Evolutionary conservation across 2,113 vertebrate genomes (phyloP), one percentile per base, ranked within the genome.

Genomic region (Lophura nycthemera): DNA sequence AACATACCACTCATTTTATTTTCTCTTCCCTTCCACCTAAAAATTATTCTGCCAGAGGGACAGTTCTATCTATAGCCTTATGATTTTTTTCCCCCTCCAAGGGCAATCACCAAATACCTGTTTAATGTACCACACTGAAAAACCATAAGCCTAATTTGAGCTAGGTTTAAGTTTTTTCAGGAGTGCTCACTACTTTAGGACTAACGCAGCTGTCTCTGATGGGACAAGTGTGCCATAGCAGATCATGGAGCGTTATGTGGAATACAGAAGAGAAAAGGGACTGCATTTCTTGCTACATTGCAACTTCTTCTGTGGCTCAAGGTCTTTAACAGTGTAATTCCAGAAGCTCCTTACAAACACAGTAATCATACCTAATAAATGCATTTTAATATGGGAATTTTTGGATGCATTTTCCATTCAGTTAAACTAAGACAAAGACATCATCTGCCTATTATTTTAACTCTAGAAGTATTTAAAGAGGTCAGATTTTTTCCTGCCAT

Each of bases 381-480:
- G 1, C 24, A 61, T 84, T 85, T n/a, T 64, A 57, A 79, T 29
- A n/a, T 38, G 54, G 72, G n/a, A 36, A 75, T 76, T 89, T 59
- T 85, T 84, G 63, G 48, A 87, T 45, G 30, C 11, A 13, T 81
- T 73, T 87, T 61, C 54, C 19, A 42, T 19, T 78, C 48, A 34
- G 38, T 61, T 88, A 77, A 74, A 86, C 11, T 40, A 96, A 71
- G n/a, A 73, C 3, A 75, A 96, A 71, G n/a, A 83, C 50, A 59
- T 47, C 42, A 90, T 38, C 57, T 82, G 20, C 59, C 34, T 34
- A 50, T 50, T 50, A 45, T 59, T 90, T 15, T 57, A 17, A 65
- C 84, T 87, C 72, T 63, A 72, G 50, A 38, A 79, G 24, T 19
- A 59, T 34, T 56, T 79, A 65, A 57, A 85, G 48, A 72, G 18